These are phyloP conservation scores for Masnerella sp. DNA, from an alignment of 2,888 invertebrate genomes.

Conservation along the genomic window DNA sequence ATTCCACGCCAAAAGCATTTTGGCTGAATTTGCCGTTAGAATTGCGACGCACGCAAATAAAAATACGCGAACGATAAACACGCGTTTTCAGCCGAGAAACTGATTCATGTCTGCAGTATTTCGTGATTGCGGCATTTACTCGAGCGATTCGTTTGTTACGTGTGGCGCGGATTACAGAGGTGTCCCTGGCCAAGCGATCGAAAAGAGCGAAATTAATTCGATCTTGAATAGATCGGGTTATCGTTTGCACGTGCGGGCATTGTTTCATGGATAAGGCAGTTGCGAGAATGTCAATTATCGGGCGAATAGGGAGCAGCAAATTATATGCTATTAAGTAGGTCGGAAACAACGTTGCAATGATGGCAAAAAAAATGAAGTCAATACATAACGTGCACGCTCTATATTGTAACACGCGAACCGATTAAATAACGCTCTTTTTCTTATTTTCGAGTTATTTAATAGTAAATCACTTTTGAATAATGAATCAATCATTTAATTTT, in stretches of 20 bases:
- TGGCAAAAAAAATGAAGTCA: slow-evolving; percentile 50
- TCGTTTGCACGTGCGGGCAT: slow-evolving; percentile 35
- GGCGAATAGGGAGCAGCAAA: slow-evolving; percentile 48
- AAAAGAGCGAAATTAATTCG: slow-evolving; percentile 44
- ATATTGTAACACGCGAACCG: slow-evolving; percentile 32
- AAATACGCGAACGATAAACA: slow-evolving; percentile 1
- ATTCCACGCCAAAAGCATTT: slow-evolving; percentile 14
- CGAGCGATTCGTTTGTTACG: slow-evolving; percentile 67
- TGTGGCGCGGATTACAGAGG: slow-evolving; percentile 34
- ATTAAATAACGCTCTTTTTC: slow-evolving; percentile 21
- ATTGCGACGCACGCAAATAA: slow-evolving; percentile 8
- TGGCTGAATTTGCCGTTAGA: slow-evolving; percentile 21
- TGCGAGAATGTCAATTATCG: slow-evolving; percentile 50
- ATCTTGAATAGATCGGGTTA: slow-evolving; percentile 37
- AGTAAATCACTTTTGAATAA: slow-evolving; percentile 14
- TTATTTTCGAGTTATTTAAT: slow-evolving; percentile 4
- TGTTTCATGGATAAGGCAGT: slow-evolving; percentile 36
- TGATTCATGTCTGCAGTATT: slow-evolving; percentile 63
- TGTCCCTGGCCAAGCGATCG: slow-evolving; percentile 54
- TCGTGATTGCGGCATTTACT: slow-evolving; percentile 69
- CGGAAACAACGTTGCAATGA: slow-evolving; percentile 51
- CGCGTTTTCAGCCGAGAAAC: slow-evolving; percentile 53
- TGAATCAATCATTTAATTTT: too few species aligned
- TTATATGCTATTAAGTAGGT: slow-evolving; percentile 54
- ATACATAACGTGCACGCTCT: neutral